Conservation (phyloP, 2,797 vertebrate species). For the Sebastes vulpes region DNA sequence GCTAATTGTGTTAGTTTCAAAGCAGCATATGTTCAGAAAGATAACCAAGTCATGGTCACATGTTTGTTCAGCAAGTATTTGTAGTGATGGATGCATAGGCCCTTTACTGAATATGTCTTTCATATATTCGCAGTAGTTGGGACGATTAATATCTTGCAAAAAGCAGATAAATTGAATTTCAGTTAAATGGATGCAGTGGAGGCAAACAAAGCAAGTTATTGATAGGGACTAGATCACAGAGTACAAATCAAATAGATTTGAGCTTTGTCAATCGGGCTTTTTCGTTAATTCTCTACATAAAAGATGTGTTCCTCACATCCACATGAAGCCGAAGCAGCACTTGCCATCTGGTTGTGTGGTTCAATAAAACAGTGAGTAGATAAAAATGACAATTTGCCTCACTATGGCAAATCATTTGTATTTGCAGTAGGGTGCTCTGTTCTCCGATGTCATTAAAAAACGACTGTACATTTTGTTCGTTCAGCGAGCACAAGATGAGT, state of each 20-base stretch:
- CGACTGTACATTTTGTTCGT: not conserved
- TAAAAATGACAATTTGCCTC: not conserved
- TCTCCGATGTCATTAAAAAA: not conserved
- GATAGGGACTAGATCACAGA: slow-evolving; percentile 9
- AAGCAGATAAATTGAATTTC: slow-evolving; percentile 2
- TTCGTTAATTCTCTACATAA: not conserved
- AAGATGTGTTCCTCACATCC: slow-evolving; percentile 4
- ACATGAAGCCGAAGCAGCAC: not conserved
- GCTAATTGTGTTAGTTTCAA: slow-evolving; percentile 15
- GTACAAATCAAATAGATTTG: slow-evolving; percentile 4
- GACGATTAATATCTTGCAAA: slow-evolving; percentile 15
- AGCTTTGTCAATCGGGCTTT: not conserved
- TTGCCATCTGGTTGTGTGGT: not conserved
- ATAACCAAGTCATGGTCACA: not conserved
- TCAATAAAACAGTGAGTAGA: slow-evolving; percentile 9
- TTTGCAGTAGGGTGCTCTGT: not conserved
- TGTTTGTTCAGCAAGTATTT: not conserved
- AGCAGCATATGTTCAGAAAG: slow-evolving; percentile 6
- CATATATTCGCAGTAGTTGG: slow-evolving; percentile 12
- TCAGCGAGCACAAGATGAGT: not conserved
- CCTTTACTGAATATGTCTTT: slow-evolving; percentile 2
- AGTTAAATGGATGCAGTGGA: slow-evolving; percentile 11
- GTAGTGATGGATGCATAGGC: not conserved
- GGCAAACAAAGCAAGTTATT: slow-evolving; percentile 17
- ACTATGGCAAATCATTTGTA: not conserved